Percentiles rank a stretch among this genome's conserved stretches.
Conservation (phyloP, 1,140 invertebrate genomes). For the Thaumetopoea pityocampa region DNA sequence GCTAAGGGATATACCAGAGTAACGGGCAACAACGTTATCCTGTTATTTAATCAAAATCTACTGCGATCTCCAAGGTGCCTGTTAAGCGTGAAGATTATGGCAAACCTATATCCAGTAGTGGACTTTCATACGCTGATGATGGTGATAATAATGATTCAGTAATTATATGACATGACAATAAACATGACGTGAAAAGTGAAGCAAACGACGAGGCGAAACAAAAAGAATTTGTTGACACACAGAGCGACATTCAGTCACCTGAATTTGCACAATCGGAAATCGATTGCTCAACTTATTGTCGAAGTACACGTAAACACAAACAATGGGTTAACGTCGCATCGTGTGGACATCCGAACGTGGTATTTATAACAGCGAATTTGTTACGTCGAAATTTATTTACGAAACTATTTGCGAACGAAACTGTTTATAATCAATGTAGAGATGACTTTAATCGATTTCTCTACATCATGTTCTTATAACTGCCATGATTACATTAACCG, state of each 20-base stretch:
- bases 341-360: constrained; percentile 34
- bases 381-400: constrained; percentile 39
- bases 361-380: constrained; percentile 27
- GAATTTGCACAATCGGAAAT: constrained; percentile 41
- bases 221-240: constrained; percentile 45
- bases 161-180: constrained; percentile 19
- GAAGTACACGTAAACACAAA: constrained; percentile 52
- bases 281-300: constrained; percentile 63
- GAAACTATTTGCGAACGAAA: constrained; percentile 31
- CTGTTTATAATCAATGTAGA: no score
- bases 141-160: no score
- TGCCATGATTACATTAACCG: no score
- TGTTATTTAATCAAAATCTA: no score
- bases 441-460: no score
- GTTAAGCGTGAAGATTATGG: no score
- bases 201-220: constrained; percentile 39
- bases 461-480: no score
- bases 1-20: no score
- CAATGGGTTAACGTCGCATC: constrained; percentile 36
- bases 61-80: no score
- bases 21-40: no score
- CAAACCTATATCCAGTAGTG: no score
- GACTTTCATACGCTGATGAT: constrained; percentile 22
- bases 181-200: constrained; percentile 31
- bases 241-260: constrained; percentile 31